Base-by-base conservation (phyloP, 1,140 invertebrate species). In the Venturia canescens region DNA sequence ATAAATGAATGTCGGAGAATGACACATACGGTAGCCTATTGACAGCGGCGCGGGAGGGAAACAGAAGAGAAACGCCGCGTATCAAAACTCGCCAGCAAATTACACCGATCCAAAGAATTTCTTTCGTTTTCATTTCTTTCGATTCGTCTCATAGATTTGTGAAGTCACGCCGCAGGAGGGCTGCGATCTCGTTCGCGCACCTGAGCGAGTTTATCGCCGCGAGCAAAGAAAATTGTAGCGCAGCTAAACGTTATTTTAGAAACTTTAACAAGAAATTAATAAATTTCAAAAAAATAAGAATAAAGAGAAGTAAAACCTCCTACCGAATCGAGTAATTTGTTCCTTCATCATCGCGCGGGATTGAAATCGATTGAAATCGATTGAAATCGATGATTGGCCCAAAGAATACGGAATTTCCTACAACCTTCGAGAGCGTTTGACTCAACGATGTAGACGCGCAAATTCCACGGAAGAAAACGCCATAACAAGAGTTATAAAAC, bases 191-290 rank as follows among this genome's bases (percentile, higher is more conserved):
- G 4, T 66, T 66, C 60, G 21, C 60, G 15, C 60, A 27, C 21
- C 60, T 66, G 60, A 66, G 23, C 2, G 21, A n/a, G 9, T 66
- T 13, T 6, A 53, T 18, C 11, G 27, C 48, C 16, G 27, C 16
- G 27, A 6, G 34, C 3, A 48, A 63, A 79, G 44, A 44, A 60
- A 27, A 70, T 27, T 71, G 38, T 7, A 15, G 53, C 3, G 70
- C 77, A 66, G 74, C 77, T 57, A 29, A 75, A 80, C 76, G 77
- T 82, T 57, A 80, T 82, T 82, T 34, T 75, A 66, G 3, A 13
- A 72, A n/a, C 23, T 31, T 13, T 44, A n/a, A n/a, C n/a, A n/a
- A n/a, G n/a, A n/a, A n/a, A n/a, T n/a, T n/a, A n/a, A n/a, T n/a
- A n/a, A n/a, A n/a, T 48, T 16, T 29, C n/a, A 9, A 44, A 7